These are phyloP conservation scores for Pyrrhia umbra DNA, from an alignment of 2,888 invertebrate species.

Conservation along the genomic window DNA sequence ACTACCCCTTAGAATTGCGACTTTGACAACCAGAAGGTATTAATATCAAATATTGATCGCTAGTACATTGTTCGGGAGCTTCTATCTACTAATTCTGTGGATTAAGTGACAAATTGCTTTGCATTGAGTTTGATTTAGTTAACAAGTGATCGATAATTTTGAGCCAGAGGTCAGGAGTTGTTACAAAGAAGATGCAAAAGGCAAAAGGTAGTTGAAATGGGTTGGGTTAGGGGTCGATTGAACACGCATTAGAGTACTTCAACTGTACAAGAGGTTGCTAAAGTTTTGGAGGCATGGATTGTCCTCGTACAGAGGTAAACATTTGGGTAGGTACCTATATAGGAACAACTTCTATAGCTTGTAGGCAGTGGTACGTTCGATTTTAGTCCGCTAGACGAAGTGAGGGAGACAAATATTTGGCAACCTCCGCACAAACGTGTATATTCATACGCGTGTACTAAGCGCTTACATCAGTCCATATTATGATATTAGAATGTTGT, in stretches of 20 bases:
- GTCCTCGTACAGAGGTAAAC: background rate
- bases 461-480: slow-evolving; percentile 22
- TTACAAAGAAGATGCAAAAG: slow-evolving; percentile 27
- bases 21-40: slow-evolving; percentile 34
- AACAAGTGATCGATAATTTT: slow-evolving; percentile 47
- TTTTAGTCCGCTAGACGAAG: slow-evolving; percentile 23
- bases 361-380: slow-evolving; percentile 32
- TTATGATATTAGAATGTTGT: slow-evolving; percentile 32
- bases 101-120: slow-evolving; percentile 43
- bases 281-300: slow-evolving; percentile 26
- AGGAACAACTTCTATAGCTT: background rate
- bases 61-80: slow-evolving; percentile 23
- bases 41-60: slow-evolving; percentile 36
- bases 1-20: slow-evolving; percentile 4
- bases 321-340: background rate
- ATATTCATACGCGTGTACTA: slow-evolving; percentile 2
- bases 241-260: slow-evolving; percentile 41
- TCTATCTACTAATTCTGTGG: slow-evolving; percentile 35
- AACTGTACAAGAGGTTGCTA: slow-evolving; percentile 21
- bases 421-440: slow-evolving; percentile 18
- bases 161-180: slow-evolving; percentile 13
- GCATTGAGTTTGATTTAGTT: slow-evolving; percentile 43
- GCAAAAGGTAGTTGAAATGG: slow-evolving; percentile 34
- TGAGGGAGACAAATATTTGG: slow-evolving; percentile 56
- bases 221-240: slow-evolving; percentile 36